phyloP scores from a whole-genome alignment of 2,888 invertebrate genomes.

The Euclidia mi region DNA sequence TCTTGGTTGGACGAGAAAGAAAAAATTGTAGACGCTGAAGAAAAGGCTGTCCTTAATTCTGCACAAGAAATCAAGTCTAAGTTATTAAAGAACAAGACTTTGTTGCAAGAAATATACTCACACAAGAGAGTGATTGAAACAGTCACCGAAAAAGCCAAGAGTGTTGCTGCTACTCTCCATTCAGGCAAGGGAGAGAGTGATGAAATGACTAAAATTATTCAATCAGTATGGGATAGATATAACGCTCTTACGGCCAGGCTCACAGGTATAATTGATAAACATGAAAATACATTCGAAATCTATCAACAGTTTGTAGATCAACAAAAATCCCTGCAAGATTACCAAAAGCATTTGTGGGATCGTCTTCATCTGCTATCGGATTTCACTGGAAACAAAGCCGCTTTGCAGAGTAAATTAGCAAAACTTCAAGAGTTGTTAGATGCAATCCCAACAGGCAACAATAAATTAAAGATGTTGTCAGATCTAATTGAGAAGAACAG shows the following conservation, averaged over 20 bases:
- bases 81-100: slow-evolving; percentile 95
- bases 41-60: slow-evolving; percentile 93
- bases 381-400: slow-evolving; percentile 96
- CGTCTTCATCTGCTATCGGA: slow-evolving; percentile 95
- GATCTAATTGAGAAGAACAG: slow-evolving; percentile 93
- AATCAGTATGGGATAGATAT: slow-evolving; percentile 94
- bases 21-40: slow-evolving; percentile 93
- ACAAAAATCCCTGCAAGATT: slow-evolving; percentile 96
- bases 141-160: slow-evolving; percentile 96
- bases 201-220: slow-evolving; percentile 92
- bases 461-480: slow-evolving; percentile 93
- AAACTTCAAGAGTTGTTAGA: slow-evolving; percentile 95
- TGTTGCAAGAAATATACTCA: slow-evolving; percentile 96
- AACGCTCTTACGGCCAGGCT: slow-evolving; percentile 92
- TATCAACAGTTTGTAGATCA: slow-evolving; percentile 96
- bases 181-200: slow-evolving; percentile 88
- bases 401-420: slow-evolving; percentile 94
- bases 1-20: slow-evolving; percentile 97
- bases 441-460: slow-evolving; percentile 93
- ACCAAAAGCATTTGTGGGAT: slow-evolving; percentile 97
- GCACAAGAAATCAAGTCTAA: slow-evolving; percentile 96
- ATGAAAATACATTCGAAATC: slow-evolving; percentile 94
- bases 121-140: slow-evolving; percentile 97
- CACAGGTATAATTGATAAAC: slow-evolving; percentile 92
- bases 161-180: slow-evolving; percentile 90